Percentiles rank a stretch among this genome's conserved stretches.
phyloP scores from a whole-genome alignment of 1,140 invertebrate genomes.

The Acyrthosiphon pisum region DNA sequence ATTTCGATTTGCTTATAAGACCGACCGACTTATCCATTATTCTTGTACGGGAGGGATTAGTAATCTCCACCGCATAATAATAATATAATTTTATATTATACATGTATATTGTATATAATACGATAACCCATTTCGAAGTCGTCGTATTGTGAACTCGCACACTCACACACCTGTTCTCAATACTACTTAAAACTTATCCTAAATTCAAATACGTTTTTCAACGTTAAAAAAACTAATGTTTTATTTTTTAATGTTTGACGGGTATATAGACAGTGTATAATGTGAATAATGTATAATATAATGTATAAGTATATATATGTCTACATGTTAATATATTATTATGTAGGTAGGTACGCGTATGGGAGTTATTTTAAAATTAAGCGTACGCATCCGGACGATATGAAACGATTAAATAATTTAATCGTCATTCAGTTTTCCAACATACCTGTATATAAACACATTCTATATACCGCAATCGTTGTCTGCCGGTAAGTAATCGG shows the following conservation, averaged over 20 bases:
- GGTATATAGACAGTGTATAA: background rate
- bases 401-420: slow-evolving; percentile 27
- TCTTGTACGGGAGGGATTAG: background rate
- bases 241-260: slow-evolving; percentile 11
- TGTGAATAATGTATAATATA: too few species aligned
- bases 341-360: too few species aligned
- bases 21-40: background rate
- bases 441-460: background rate
- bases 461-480: background rate
- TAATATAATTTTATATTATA: background rate
- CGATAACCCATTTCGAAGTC: background rate
- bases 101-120: background rate
- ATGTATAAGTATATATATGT: background rate
- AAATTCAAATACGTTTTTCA: background rate
- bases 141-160: background rate
- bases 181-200: background rate
- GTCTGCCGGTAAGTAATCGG: background rate
- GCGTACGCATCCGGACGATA: background rate
- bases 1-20: background rate
- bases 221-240: background rate
- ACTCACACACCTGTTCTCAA: background rate
- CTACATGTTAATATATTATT: background rate
- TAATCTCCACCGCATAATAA: background rate
- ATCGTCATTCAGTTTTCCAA: background rate
- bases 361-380: slow-evolving; percentile 23